Conservation (phyloP, 2,888 invertebrate species). For the Xestia xanthographa region DNA sequence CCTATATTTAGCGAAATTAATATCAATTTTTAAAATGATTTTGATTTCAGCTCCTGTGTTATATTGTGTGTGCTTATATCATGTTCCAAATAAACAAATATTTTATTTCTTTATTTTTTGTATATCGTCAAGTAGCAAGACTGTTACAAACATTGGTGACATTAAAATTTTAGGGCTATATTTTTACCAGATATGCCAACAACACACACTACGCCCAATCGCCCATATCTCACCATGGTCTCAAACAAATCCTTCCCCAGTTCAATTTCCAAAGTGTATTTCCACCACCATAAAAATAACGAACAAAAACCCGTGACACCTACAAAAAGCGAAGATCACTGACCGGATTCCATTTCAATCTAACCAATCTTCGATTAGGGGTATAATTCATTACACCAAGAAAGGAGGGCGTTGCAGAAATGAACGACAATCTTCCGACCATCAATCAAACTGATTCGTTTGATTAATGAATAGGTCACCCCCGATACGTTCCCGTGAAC, state of each 20-base stretch:
- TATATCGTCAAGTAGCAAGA: background rate
- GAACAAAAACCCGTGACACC: slow-evolving; percentile 16
- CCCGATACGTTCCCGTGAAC: slow-evolving; percentile 43
- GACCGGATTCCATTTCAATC: slow-evolving; percentile 57
- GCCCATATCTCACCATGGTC: background rate
- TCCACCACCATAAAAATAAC: background rate
- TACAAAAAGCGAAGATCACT: slow-evolving; percentile 45
- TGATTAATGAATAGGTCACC: slow-evolving; percentile 66
- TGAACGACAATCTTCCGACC: slow-evolving; percentile 62
- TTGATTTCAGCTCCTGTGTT: background rate
- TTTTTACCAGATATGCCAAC: background rate
- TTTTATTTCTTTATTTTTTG: no score
- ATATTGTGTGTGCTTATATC: background rate
- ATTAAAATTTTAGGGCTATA: background rate
- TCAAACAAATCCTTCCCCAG: background rate
- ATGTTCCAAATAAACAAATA: background rate
- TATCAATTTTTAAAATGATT: background rate
- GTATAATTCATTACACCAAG: slow-evolving; percentile 61
- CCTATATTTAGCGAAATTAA: background rate
- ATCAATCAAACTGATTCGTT: slow-evolving; percentile 66
- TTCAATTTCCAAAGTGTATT: background rate
- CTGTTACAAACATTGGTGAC: background rate
- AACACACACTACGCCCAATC: background rate
- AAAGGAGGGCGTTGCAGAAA: slow-evolving; percentile 60
- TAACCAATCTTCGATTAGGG: slow-evolving; percentile 51